phyloP scores from a whole-genome alignment of 2,888 invertebrate species.

The Leptopilina myrica region DNA sequence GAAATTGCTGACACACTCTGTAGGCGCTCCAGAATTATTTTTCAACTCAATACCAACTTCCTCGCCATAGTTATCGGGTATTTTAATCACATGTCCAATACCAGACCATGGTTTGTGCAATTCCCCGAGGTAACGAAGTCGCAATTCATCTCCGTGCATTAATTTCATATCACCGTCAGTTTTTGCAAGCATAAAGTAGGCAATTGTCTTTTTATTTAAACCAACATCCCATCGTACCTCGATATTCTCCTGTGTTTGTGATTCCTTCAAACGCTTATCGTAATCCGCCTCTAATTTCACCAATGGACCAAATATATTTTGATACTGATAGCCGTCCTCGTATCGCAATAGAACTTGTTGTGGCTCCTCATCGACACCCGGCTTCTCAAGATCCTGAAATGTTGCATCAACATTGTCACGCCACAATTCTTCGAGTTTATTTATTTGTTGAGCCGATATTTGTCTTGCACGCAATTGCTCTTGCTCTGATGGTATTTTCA shows the following conservation, averaged over 20 bases:
- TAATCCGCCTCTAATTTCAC: conserved; percentile 98
- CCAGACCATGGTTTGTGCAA: conserved; percentile 97
- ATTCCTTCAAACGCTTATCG: conserved; percentile 97
- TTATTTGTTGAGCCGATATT: conserved; percentile 97
- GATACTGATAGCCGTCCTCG: conserved; percentile 99
- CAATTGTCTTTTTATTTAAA: conserved; percentile 97
- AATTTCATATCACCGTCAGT: conserved; percentile 99
- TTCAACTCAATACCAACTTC: conserved; percentile 98
- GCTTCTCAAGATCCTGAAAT: conserved; percentile 98
- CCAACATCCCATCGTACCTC: conserved; percentile 99
- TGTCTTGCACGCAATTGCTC: conserved; percentile 97
- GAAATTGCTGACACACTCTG: conserved; percentile 96
- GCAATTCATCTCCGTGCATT: conserved; percentile 99
- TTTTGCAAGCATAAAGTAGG: conserved; percentile 97
- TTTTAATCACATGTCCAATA: conserved; percentile 97
- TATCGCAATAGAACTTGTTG: conserved; percentile 89
- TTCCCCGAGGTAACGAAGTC: conserved; percentile 95
- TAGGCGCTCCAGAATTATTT: conserved; percentile 93
- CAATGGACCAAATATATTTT: conserved; percentile 97
- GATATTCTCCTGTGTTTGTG: conserved; percentile 98
- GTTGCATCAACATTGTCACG: conserved; percentile 98
- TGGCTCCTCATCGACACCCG: conserved; percentile 98
- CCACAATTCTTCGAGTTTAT: conserved; percentile 99
- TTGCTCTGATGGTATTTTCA: conserved; percentile 97
- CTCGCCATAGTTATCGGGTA: conserved; percentile 97